Percentiles rank a stretch among this genome's conserved stretches.
These are phyloP conservation scores for Equus quagga DNA, from an alignment of 2,113 vertebrate species.

Conservation along the genomic window DNA sequence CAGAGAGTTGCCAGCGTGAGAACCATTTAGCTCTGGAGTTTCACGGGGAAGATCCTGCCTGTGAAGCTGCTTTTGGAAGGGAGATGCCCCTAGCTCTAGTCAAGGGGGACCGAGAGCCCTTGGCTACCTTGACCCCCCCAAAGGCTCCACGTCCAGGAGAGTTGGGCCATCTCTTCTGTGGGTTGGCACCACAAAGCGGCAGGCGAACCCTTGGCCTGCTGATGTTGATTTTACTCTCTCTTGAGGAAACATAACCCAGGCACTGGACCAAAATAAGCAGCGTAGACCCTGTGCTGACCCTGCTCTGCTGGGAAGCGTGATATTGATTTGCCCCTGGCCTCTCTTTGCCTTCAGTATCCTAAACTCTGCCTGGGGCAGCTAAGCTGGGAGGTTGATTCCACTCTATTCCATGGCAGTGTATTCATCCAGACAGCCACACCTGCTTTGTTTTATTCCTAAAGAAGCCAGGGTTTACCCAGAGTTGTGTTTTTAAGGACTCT, in stretches of 20 bases:
- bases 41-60: constrained; percentile 68
- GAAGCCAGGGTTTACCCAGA: background rate
- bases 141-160: background rate
- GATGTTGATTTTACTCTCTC: constrained; percentile 59
- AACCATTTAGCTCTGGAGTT: constrained; percentile 51
- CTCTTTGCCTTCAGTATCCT: background rate
- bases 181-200: background rate
- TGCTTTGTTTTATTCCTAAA: background rate
- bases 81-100: background rate
- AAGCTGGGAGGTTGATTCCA: background rate
- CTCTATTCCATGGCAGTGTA: background rate
- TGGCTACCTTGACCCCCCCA: background rate
- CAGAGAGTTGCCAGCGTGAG: background rate
- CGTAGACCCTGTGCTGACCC: background rate
- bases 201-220: background rate
- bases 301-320: background rate
- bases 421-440: background rate
- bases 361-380: background rate
- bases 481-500: background rate
- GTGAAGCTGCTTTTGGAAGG: background rate
- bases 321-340: background rate
- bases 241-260: constrained; percentile 47
- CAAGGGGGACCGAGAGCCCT: background rate
- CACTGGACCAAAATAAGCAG: constrained; percentile 67
- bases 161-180: background rate